These are phyloP conservation scores for Metalampra italica DNA, from an alignment of 2,888 invertebrate genomes.

Conservation along the genomic window DNA sequence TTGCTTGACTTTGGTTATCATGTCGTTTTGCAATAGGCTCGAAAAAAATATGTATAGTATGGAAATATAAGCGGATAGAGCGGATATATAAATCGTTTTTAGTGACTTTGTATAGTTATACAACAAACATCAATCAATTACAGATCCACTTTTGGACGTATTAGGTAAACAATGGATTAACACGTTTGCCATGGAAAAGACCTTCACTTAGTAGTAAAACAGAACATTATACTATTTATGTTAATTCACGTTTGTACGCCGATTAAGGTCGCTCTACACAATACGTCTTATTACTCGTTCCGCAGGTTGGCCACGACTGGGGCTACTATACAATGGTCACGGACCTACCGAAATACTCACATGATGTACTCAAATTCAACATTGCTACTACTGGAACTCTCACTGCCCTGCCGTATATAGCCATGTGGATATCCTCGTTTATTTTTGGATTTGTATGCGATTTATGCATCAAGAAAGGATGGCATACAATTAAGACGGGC, in stretches of 20 bases:
- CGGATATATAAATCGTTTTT: too few relatives aligned
- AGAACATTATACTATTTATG: background rate
- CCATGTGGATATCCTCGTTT: conserved; percentile 82
- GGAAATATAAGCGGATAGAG: too few relatives aligned
- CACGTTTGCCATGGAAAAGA: background rate
- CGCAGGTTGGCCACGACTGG: conserved; percentile 78
- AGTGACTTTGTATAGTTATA: too few relatives aligned
- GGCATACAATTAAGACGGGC: conserved; percentile 78
- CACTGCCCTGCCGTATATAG: conserved; percentile 82
- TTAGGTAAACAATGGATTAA: background rate
- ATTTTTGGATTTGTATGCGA: conserved; percentile 83
- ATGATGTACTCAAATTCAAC: conserved; percentile 80
- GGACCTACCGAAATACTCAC: conserved; percentile 84
- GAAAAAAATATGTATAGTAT: too few relatives aligned
- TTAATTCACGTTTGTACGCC: background rate
- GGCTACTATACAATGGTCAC: conserved; percentile 85
- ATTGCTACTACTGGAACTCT: conserved; percentile 80
- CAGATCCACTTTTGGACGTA: too few relatives aligned
- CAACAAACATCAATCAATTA: too few relatives aligned
- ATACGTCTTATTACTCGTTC: background rate
- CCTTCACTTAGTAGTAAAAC: conserved; percentile 4
- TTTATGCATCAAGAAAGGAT: conserved; percentile 79
- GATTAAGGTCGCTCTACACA: conserved; percentile 5
- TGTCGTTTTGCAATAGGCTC: too few relatives aligned
- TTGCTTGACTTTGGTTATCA: too few relatives aligned